Base-by-base conservation (phyloP, 2,888 invertebrate genomes). In the Alloscopus bannaensis region DNA sequence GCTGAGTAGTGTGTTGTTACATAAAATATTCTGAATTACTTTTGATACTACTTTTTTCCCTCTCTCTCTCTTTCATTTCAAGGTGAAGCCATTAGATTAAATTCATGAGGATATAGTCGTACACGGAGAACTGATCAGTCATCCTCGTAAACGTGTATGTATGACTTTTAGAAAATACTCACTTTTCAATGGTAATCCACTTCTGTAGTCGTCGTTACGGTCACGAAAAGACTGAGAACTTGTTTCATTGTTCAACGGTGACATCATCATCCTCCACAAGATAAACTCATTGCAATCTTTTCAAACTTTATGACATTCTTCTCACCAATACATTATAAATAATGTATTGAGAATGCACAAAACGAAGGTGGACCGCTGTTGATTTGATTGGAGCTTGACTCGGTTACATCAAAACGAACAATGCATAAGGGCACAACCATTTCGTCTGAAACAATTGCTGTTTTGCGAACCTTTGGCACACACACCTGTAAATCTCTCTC, bases 211-310 rank as follows among this genome's bases (percentile, higher is more conserved):
- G 26, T 57, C 28, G 57, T 55, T 26, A 28, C 28, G 69, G 28
- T 69, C 59, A 60, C 59, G 50, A 62, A 68, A 68, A 70, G 40
- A 70, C n/a, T n/a, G n/a, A n/a, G 29, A 71, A 71, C 71, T 52
- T 62, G 71, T 71, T 71, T 62, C 62, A 47, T 59, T 6, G 16
- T 28, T 22, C 36, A 36, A 71, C 1, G 20, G 62, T 71, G 71
- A 71, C 71, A 71, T 71, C 71, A 71, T 24, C 40, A 71, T 31
- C 31, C 4, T 22, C 3, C 24, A 6, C 24, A 52, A 3, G 4
- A 52, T 22, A 8, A 55, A 4, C n/a, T n/a, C 3, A 55, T 24
- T 47, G 26, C n/a, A 40, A 42, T 69, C 59, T 59, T 59, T 59
- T 29, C 4, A 6, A 28, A 28, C 57, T 28, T n/a, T 3, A 4